Conservation (phyloP, 2,888 invertebrate genomes). For the Drosophila mercatorum region DNA sequence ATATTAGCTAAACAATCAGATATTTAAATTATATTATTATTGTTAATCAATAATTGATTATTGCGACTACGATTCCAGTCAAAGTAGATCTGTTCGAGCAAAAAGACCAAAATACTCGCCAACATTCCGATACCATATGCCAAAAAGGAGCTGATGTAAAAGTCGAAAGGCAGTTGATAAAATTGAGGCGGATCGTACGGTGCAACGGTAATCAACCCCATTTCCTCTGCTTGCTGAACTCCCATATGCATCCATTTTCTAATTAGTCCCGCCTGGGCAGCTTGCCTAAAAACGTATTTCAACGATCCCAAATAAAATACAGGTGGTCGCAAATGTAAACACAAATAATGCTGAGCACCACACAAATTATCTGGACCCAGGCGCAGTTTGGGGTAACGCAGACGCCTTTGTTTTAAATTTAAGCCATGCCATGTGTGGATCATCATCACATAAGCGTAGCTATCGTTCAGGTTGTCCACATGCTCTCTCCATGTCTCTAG, state of each 20-base stretch:
- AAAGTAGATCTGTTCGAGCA: background rate
- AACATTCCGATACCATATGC: background rate
- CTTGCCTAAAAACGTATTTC: background rate
- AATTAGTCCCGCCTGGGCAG: conserved; percentile 6
- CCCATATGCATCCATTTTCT: conserved; percentile 23
- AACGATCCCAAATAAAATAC: background rate
- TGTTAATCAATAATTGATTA: background rate
- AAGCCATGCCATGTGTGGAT: conserved; percentile 7
- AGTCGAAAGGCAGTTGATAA: background rate
- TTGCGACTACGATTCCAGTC: background rate
- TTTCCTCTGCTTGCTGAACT: conserved; percentile 6
- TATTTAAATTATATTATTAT: conserved; percentile 5
- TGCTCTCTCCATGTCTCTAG: background rate
- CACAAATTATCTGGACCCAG: conserved; percentile 16
- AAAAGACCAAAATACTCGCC: background rate
- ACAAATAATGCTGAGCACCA: conserved; percentile 11
- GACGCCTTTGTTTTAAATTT: conserved; percentile 23
- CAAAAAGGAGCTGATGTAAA: background rate
- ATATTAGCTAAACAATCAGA: no score
- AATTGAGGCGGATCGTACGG: background rate
- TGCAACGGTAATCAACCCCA: background rate
- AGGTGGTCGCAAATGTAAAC: background rate
- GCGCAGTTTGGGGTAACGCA: conserved; percentile 22
- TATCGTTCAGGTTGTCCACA: conserved; percentile 22
- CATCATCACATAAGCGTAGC: conserved; percentile 27